Evolutionary conservation across 2,113 vertebrate species (phyloP).

Genomic region (Anseranas semipalmata): DNA sequence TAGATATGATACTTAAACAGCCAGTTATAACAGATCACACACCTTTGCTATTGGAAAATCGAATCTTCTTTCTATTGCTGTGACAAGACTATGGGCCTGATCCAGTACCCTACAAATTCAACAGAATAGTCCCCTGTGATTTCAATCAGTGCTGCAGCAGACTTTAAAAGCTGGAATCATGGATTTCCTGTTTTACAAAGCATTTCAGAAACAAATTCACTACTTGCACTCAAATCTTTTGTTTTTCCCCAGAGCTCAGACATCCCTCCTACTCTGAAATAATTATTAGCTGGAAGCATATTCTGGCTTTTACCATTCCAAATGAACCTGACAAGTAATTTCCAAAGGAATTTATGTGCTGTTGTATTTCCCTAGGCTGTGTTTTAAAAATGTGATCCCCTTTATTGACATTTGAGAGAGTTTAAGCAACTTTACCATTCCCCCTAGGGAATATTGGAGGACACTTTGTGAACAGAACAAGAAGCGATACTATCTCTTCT

Average conservation of each 20-base stretch:
- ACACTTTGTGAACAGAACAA: not conserved
- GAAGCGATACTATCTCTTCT: not conserved
- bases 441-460: not conserved
- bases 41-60: not conserved
- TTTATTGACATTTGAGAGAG: slow-evolving; percentile 55
- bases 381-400: slow-evolving; percentile 53
- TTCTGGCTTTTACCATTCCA: slow-evolving; percentile 63
- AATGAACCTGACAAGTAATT: slow-evolving; percentile 64
- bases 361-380: slow-evolving; percentile 49
- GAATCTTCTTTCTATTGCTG: not conserved
- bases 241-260: slow-evolving; percentile 45
- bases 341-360: slow-evolving; percentile 62
- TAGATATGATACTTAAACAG: not conserved
- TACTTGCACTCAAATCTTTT: slow-evolving; percentile 38
- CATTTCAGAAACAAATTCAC: slow-evolving; percentile 20
- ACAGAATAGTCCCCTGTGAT: not conserved
- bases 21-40: not conserved
- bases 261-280: slow-evolving; percentile 60
- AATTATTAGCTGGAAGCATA: slow-evolving; percentile 63
- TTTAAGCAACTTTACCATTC: slow-evolving; percentile 43
- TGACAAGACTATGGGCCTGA: not conserved
- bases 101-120: not conserved
- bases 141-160: not conserved
- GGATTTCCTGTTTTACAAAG: not conserved
- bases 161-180: not conserved